Conservation (phyloP, 2,888 invertebrate genomes). For the Pogonocherus hispidulus region DNA sequence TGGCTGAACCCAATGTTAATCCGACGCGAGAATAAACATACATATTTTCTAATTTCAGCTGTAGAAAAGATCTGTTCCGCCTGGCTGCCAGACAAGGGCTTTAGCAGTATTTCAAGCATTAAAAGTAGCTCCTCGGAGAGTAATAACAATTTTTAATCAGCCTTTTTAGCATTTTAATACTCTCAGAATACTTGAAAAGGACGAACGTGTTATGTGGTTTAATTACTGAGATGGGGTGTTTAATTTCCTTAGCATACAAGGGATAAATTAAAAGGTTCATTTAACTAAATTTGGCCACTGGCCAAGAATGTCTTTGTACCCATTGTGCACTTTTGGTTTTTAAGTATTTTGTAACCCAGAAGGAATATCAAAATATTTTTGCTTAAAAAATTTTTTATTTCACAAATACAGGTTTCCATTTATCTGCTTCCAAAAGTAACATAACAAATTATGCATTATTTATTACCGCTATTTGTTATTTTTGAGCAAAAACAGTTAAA, state of each 20-base stretch:
- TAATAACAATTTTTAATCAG: slow-evolving; percentile 26
- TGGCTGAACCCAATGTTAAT: slow-evolving; percentile 5
- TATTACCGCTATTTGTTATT: no score
- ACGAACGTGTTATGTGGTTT: neutral
- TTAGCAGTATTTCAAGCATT: slow-evolving; percentile 10
- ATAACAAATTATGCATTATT: no score
- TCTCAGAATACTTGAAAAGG: neutral
- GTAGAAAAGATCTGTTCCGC: slow-evolving; percentile 1
- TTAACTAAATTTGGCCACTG: no score
- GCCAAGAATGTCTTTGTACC: no score
- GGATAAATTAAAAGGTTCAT: no score
- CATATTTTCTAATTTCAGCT: slow-evolving; percentile 16
- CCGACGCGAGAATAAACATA: slow-evolving; percentile 8
- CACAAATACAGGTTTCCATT: no score
- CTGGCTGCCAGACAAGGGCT: slow-evolving; percentile 4
- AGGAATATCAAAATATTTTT: no score
- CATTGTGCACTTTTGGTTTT: no score
- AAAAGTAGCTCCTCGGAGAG: slow-evolving; percentile 18
- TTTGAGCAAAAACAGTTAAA: no score
- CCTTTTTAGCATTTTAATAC: slow-evolving; percentile 8
- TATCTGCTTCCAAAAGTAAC: no score
- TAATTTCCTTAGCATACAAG: neutral
- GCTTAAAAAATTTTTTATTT: no score
- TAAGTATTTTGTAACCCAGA: no score
- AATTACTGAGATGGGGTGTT: slow-evolving; percentile 10